Evolutionary conservation across 2,113 vertebrate genomes (phyloP), one percentile per base, ranked within the genome.

Genomic region (Seriola rivoliana): DNA sequence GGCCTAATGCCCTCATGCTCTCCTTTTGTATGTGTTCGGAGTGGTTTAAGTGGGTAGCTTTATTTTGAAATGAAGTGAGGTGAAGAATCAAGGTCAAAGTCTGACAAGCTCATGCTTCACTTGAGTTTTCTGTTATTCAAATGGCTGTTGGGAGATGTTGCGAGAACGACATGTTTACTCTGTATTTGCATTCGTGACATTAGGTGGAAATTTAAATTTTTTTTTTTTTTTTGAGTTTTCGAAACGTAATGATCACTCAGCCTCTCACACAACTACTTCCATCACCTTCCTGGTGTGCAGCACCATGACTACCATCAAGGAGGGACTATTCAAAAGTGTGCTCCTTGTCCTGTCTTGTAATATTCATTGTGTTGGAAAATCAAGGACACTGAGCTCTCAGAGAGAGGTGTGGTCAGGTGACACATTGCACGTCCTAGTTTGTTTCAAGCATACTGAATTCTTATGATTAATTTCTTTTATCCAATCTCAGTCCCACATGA

Each of bases 1-100:
- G 71, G 54, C 78, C 82, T 40, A 11, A 77, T 4, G 75, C 71
- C 78, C 79, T 67, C n/a, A 36, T 3, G n/a, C 40, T 50, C 54
- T 36, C 32, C 14, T 55, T 67, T 67, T 64, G 38, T 71, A 3
- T 36, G 38, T 36, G 38, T 11, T 14, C 80, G 21, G n/a, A 34
- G 38, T 36, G 54, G 52, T 81, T 78, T 52, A 36, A 59, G 21
- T 50, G 50, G 40, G 34, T 5, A 6, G 42, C 36, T 69, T 40
- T n/a, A 58, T 74, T 75, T 23, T 46, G 2, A 72, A 75, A 14
- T 2, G 34, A 71, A 44, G 44, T 4, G 55, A 34, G 32, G 12
- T 6, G 21, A 52, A 55, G 66, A 81, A 32, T 72, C 17, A 19
- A 69, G 46, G 60, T 67, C 8, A 52, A 55, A 67, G 76, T 52